These are phyloP conservation scores for Gambusia yucatana DNA, from an alignment of 2,797 vertebrate species.

Conservation along the genomic window DNA sequence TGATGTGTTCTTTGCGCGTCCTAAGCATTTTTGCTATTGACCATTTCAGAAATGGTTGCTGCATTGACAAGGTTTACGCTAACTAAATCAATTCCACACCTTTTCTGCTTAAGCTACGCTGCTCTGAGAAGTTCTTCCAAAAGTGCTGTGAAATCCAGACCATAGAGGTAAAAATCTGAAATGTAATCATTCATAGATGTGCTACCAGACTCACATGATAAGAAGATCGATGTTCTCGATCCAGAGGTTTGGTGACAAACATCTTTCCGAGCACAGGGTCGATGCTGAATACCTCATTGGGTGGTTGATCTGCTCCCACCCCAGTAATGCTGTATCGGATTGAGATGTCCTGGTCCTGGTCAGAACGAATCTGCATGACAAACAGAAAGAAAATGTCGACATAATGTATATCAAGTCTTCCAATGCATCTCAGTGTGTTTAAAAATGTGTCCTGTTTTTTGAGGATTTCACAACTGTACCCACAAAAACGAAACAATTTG, in stretches of 20 bases:
- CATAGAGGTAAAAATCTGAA: conserved; percentile 15
- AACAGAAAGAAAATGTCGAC: conserved; percentile 28
- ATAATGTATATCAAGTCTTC: not conserved
- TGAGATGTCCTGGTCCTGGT: conserved; percentile 94
- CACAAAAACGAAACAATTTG: not conserved
- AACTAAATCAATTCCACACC: conserved; percentile 27
- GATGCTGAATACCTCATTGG: conserved; percentile 95
- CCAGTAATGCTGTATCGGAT: conserved; percentile 97
- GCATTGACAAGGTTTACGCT: not conserved
- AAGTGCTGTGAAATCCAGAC: not conserved
- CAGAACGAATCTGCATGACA: conserved; percentile 90
- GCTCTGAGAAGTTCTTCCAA: conserved; percentile 1
- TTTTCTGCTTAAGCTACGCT: not conserved
- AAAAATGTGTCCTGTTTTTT: not conserved
- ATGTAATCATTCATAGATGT: not conserved
- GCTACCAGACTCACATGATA: conserved; percentile 87
- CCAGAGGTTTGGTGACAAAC: conserved; percentile 94
- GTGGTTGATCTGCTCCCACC: conserved; percentile 94
- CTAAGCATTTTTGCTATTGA: not conserved
- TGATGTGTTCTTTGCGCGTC: not conserved
- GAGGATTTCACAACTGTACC: not conserved
- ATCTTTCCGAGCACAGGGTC: conserved; percentile 93
- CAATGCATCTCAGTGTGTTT: not conserved
- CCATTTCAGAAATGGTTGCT: not conserved
- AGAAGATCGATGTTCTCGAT: conserved; percentile 93